These are phyloP conservation scores for Orthonyx spaldingii DNA, from an alignment of 2,113 vertebrate species.

Conservation along the genomic window DNA sequence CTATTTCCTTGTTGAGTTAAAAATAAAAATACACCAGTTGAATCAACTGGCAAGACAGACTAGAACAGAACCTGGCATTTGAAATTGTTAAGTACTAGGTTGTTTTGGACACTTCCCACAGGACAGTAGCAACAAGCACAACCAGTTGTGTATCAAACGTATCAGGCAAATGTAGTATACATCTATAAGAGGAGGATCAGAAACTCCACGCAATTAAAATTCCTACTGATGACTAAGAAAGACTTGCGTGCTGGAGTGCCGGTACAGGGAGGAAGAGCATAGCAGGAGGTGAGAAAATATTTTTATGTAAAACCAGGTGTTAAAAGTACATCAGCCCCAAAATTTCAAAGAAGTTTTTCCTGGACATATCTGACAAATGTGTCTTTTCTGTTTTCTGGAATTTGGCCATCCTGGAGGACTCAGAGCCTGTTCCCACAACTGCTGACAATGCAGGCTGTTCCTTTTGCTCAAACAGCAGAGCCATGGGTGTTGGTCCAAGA, in stretches of 20 bases:
- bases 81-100: neutral
- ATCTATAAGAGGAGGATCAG: neutral
- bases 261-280: neutral
- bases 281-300: neutral
- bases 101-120: neutral
- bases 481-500: neutral
- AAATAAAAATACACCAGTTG: neutral
- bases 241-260: neutral
- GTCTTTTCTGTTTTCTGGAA: neutral
- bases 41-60: neutral
- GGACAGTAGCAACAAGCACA: neutral
- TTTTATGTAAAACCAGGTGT: neutral
- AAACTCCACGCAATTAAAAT: neutral
- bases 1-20: neutral
- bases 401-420: neutral
- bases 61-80: neutral
- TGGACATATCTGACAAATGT: neutral
- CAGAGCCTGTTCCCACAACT: neutral
- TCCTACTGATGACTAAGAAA: neutral
- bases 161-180: neutral
- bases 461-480: neutral
- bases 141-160: neutral
- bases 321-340: neutral
- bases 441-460: neutral
- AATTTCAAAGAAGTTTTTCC: neutral